Base-by-base conservation (phyloP, 1,140 invertebrate genomes). In the Trachymyrmex cornetzi region DNA sequence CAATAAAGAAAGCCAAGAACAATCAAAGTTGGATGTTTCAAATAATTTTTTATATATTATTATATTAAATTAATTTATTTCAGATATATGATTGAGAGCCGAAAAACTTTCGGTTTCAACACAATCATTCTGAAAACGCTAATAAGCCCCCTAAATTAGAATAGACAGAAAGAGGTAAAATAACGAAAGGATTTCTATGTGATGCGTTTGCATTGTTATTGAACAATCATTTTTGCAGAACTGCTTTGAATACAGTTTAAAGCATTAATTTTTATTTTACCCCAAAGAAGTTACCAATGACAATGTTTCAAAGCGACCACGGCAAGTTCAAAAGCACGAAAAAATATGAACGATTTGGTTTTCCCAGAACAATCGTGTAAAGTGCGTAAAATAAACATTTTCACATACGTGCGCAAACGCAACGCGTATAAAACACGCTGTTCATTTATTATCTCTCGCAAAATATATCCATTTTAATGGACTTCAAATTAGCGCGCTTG, bases 321-420 rank as follows among this genome's bases (percentile, higher is more conserved):
- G 12, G 1, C n/a, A 24, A 57, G 14, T 24, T 44, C 22, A 38
- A 77, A 61, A 61, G n/a, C 6, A 34, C 2, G 1, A 77, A 44
- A 77, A 57, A 77, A 19, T 27, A 61, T 27, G 22, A 34, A 24
- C 55, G 7, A 44, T 77, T 77, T 77, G 74, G 22, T 44, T 44
- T 69, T 61, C 34, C 30, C 34, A 34, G n/a, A 77, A 77, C 55
- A 77, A 77, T 77, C 55, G 34, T 61, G 74, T 61, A 77, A 61
- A 77, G 4, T 57, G 74, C 55, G 34, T 61, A 61, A 77, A 77
- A 57, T 57, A 77, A 77, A 77, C 74, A 77, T 77, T 77, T 77
- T 61, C 34, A 4, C 55, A 38, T 57, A 61, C 30, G 22, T 9
- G 75, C 55, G 12, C 72, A 61, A 81, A 38, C 34, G 44, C 34